A percentile compares a stretch with the other conserved stretches of the same genome.
Evolutionary conservation across 2,888 invertebrate genomes (phyloP).

Genomic region (Brachyptera risi): DNA sequence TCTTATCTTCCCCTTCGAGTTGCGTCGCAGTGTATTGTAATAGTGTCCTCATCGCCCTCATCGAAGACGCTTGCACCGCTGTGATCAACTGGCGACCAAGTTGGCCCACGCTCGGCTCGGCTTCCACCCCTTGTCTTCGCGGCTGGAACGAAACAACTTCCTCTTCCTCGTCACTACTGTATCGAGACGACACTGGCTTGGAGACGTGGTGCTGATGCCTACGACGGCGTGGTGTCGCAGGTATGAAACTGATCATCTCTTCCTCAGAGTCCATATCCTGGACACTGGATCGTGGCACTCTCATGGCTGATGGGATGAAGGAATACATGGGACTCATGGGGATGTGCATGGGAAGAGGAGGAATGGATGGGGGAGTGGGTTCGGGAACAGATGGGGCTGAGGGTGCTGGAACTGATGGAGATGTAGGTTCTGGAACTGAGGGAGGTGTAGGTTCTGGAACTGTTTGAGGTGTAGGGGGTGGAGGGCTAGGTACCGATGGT

Average conservation of each 20-base stretch:
- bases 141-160: conserved; percentile 40
- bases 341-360: conserved; percentile 15
- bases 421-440: conserved; percentile 12
- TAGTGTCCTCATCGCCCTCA: conserved; percentile 48
- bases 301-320: conserved; percentile 24
- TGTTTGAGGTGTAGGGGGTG: conserved; percentile 17
- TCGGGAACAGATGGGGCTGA: neutral
- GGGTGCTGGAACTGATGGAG: neutral
- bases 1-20: conserved; percentile 51
- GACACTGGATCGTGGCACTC: conserved; percentile 20
- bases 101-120: conserved; percentile 52
- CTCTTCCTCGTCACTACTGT: conserved; percentile 35
- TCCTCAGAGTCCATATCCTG: conserved; percentile 31
- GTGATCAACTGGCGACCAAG: conserved; percentile 65
- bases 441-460: conserved; percentile 17
- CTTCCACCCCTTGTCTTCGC: conserved; percentile 33
- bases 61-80: conserved; percentile 43
- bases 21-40: conserved; percentile 32
- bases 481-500: conserved; percentile 1
- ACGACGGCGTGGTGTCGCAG: conserved; percentile 21
- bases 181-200: conserved; percentile 21
- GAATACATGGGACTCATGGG: conserved; percentile 26
- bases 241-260: conserved; percentile 24
- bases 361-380: conserved; percentile 4
- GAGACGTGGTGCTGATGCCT: conserved; percentile 22